Percentiles rank a stretch among this genome's conserved stretches.
phyloP scores from a whole-genome alignment of 2,888 invertebrate genomes.

The Nematopogon swammerdamellus region DNA sequence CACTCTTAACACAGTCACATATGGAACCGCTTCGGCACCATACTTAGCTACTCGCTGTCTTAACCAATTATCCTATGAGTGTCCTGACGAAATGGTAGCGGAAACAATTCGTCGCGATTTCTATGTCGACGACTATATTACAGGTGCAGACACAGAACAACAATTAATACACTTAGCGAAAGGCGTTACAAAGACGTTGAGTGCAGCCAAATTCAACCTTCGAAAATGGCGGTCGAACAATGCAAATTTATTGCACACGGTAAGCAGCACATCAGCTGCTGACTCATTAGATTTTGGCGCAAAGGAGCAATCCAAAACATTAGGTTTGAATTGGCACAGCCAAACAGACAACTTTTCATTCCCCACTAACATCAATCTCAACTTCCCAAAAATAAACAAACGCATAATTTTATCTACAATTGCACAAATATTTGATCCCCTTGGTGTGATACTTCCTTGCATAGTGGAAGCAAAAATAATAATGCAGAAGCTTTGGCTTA shows the following conservation, averaged over 20 bases:
- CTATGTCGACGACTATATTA: constrained; percentile 1
- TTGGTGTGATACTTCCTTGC: constrained; percentile 11
- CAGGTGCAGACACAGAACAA: background rate
- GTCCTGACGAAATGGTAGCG: background rate
- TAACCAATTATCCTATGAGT: background rate
- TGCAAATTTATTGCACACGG: background rate
- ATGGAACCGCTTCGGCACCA: background rate
- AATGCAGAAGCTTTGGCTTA: constrained; percentile 14
- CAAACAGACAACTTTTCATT: background rate
- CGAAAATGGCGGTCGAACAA: background rate
- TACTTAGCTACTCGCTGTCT: background rate
- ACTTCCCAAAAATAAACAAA: background rate
- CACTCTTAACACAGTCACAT: background rate
- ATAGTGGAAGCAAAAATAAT: constrained; percentile 14
- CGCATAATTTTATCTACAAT: constrained; percentile 3
- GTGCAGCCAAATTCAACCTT: background rate
- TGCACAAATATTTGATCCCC: constrained; percentile 3
- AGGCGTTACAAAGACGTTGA: background rate
- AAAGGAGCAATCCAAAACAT: background rate
- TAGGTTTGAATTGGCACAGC: background rate
- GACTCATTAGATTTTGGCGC: background rate
- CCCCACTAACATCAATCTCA: background rate
- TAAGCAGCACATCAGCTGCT: background rate
- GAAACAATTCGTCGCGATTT: background rate
- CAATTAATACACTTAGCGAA: background rate